These are phyloP conservation scores for Eretmocerus hayati DNA, from an alignment of 2,888 invertebrate species.

Conservation along the genomic window DNA sequence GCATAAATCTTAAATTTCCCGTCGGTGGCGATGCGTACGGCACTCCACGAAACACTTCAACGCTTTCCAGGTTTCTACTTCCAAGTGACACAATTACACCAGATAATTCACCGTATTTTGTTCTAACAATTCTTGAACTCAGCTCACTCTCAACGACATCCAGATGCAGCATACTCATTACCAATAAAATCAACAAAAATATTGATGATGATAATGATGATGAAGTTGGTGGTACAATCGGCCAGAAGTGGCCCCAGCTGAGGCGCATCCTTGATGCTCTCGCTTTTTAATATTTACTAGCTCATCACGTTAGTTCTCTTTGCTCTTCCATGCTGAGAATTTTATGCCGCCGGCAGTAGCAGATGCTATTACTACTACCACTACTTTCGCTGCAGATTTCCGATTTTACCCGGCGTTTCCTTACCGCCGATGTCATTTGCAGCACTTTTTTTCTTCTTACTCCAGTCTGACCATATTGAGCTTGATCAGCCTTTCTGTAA, in stretches of 20 bases:
- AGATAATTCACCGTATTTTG: slow-evolving; percentile 81
- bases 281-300: background rate
- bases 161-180: background rate
- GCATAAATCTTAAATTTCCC: slow-evolving; percentile 88
- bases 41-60: slow-evolving; percentile 88
- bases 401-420: too few species aligned
- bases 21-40: slow-evolving; percentile 91
- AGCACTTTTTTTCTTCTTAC: too few species aligned
- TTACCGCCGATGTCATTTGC: too few species aligned
- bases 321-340: too few species aligned
- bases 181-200: too few species aligned
- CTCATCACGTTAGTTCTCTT: too few species aligned
- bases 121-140: slow-evolving; percentile 77
- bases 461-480: too few species aligned
- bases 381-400: too few species aligned
- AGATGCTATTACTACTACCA: too few species aligned
- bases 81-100: slow-evolving; percentile 77
- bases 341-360: too few species aligned
- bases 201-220: too few species aligned
- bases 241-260: background rate
- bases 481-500: too few species aligned
- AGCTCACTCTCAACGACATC: slow-evolving; percentile 36
- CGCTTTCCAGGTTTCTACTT: slow-evolving; percentile 64
- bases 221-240: background rate
- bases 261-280: background rate